A percentile compares a stretch with the other conserved stretches of the same genome.
phyloP scores from a whole-genome alignment of 2,888 invertebrate species.

The Nebria brevicollis region DNA sequence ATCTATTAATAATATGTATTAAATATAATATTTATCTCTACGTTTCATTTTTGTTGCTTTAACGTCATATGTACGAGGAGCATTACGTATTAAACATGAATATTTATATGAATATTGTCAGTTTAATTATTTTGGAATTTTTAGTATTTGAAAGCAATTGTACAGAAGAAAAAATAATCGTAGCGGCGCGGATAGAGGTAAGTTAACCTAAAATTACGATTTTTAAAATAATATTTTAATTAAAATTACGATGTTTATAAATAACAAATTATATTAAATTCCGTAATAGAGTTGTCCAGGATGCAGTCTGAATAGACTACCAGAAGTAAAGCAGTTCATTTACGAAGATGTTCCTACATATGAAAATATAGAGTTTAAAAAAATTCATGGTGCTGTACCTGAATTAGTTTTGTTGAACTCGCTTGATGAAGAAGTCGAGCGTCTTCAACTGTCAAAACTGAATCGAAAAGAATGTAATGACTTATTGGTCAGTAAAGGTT shows the following conservation, averaged over 20 bases:
- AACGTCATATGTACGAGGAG: neutral
- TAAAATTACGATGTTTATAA: neutral
- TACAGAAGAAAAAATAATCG: neutral
- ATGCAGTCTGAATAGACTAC: conserved; percentile 73
- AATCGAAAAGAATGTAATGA: conserved; percentile 75
- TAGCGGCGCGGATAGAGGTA: conserved; percentile 9
- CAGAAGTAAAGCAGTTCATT: conserved; percentile 74
- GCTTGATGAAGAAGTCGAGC: conserved; percentile 71
- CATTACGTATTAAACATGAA: conserved; percentile 3
- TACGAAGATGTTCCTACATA: conserved; percentile 75
- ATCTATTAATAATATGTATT: too few species aligned
- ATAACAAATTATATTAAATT: conserved; percentile 49
- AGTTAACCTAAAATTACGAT: neutral
- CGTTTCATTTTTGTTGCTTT: neutral
- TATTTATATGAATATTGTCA: neutral
- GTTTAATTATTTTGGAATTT: neutral
- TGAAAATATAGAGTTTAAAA: conserved; percentile 70
- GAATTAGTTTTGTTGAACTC: conserved; percentile 71
- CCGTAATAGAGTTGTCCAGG: conserved; percentile 73
- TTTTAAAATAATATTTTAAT: too few species aligned
- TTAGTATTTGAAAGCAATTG: neutral
- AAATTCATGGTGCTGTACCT: conserved; percentile 73
- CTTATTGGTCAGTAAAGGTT: conserved; percentile 70
- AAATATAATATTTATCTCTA: neutral
- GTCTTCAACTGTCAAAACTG: conserved; percentile 68